Evolutionary conservation across 2,113 vertebrate genomes (phyloP).

Genomic region (Tonatia bakeri): DNA sequence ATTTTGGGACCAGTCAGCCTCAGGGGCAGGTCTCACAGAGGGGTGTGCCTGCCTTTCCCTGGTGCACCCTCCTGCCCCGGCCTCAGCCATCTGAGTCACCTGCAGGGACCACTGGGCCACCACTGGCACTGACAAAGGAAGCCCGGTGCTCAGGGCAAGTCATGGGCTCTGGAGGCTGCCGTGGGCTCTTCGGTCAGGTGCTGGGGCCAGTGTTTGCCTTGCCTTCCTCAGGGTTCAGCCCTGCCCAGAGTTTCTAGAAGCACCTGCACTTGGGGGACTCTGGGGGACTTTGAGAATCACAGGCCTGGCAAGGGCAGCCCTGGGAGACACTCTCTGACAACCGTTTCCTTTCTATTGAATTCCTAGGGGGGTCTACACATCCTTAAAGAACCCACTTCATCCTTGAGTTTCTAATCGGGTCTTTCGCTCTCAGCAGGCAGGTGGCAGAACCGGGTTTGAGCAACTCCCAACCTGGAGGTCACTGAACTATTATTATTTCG

Average conservation of each 20-base stretch:
- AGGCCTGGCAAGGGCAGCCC: background rate
- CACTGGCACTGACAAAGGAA: background rate
- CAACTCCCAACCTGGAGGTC: background rate
- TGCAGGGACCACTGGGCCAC: background rate
- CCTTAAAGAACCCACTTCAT: background rate
- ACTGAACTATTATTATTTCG: background rate
- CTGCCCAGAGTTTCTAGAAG: background rate
- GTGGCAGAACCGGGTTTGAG: background rate
- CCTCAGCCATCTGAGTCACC: background rate
- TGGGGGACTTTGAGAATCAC: background rate
- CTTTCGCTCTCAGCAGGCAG: background rate
- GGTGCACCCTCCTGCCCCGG: background rate
- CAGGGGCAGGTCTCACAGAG: background rate
- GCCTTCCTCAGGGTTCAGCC: background rate
- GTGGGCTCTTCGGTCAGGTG: background rate
- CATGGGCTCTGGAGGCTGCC: fast-evolving
- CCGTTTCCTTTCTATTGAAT: background rate
- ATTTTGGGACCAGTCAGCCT: constrained; percentile 26
- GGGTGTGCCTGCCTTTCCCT: background rate
- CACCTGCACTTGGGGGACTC: background rate
- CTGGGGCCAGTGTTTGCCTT: fast-evolving
- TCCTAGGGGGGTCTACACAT: no score
- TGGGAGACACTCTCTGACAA: background rate
- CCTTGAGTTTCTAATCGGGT: background rate
- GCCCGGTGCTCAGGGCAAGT: background rate